These are phyloP conservation scores for Kryptolebias marmoratus DNA, from an alignment of 2,113 vertebrate species.

Conservation along the genomic window DNA sequence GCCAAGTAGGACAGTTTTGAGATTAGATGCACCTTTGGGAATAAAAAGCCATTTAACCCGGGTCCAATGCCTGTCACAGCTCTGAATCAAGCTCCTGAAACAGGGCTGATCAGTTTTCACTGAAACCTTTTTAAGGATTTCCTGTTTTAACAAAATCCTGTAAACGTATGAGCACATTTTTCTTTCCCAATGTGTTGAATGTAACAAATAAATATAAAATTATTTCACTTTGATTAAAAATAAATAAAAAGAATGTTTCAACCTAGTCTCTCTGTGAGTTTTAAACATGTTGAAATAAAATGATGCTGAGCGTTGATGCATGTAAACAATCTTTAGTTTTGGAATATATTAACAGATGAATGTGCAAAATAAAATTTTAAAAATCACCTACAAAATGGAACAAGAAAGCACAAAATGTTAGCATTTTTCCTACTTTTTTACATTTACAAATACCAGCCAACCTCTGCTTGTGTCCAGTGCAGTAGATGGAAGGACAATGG, in stretches of 20 bases:
- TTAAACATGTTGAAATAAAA: background rate
- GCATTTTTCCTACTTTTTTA: constrained; percentile 10
- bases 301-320: background rate
- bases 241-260: no score
- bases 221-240: no score
- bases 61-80: background rate
- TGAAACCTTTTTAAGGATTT: background rate
- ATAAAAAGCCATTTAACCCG: constrained; percentile 27
- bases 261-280: background rate
- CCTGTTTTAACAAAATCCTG: background rate
- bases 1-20: constrained; percentile 46
- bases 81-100: constrained; percentile 20
- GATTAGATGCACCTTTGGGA: constrained; percentile 53
- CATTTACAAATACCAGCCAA: constrained; percentile 28
- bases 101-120: constrained; percentile 3
- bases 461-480: constrained; percentile 22
- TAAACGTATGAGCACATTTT: background rate
- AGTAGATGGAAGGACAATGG: constrained; percentile 63
- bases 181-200: background rate
- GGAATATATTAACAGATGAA: background rate
- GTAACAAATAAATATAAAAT: no score
- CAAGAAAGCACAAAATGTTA: background rate
- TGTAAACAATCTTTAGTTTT: background rate
- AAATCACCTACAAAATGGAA: constrained; percentile 6
- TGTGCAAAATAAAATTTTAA: background rate